Conservation (phyloP, 2,113 vertebrate species). For the Xenopus laevis region DNA sequence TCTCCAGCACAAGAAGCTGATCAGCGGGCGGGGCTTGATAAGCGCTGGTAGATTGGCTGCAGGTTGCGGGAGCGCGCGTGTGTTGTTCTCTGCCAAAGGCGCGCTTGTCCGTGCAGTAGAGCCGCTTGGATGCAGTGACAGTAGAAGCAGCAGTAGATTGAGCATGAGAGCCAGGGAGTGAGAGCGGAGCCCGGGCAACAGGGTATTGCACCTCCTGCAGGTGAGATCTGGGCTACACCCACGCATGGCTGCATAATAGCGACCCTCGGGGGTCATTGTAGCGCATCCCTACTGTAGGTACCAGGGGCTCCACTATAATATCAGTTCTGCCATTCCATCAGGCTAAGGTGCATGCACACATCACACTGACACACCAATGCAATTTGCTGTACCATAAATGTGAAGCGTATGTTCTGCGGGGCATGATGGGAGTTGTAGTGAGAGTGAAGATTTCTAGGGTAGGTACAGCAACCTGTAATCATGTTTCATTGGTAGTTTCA, state of each 20-base stretch:
- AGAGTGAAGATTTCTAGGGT: too few species aligned
- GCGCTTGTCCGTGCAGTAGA: conserved; percentile 10
- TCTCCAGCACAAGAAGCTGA: neutral
- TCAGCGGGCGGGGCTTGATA: conserved; percentile 1
- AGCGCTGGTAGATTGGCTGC: conserved; percentile 11
- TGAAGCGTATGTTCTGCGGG: too few species aligned
- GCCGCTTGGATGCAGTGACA: neutral
- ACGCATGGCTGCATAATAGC: too few species aligned
- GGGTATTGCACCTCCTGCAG: neutral
- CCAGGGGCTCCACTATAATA: neutral
- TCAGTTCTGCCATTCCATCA: neutral
- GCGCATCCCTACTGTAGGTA: neutral
- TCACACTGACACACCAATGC: neutral
- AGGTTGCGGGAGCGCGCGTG: conserved; percentile 15
- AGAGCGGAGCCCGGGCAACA: neutral
- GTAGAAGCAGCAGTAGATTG: neutral
- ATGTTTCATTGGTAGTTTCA: too few species aligned
- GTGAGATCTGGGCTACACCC: conserved; percentile 1
- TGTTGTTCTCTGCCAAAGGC: conserved; percentile 13
- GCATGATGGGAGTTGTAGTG: too few species aligned
- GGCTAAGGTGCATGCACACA: neutral
- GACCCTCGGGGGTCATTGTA: too few species aligned
- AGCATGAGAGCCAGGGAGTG: conserved; percentile 7
- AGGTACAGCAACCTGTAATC: too few species aligned
- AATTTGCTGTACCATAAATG: too few species aligned